Evolutionary conservation across 2,797 vertebrate species (phyloP), one percentile per base, ranked within the genome.

Genomic region (Threskiornis aethiopicus): DNA sequence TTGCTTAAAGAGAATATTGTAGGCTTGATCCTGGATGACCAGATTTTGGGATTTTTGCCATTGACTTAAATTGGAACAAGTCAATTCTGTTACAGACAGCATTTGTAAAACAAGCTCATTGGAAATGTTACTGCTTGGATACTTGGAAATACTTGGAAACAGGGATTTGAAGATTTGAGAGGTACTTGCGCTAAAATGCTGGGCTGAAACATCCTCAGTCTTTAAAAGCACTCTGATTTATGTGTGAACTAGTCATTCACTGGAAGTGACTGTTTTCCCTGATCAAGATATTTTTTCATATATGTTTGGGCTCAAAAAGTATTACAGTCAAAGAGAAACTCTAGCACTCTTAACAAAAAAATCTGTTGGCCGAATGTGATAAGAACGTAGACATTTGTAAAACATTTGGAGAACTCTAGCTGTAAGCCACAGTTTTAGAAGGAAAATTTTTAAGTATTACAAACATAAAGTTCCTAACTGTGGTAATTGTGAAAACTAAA

Each of bases 291-390:
- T 33, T 52, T 39, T 76, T 69, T 17, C 3, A 5, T 41, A 5
- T 8, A 1, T 10, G 8, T 59, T 35, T 71, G 46, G 29, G 26
- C 58, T 84, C 37, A 57, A 18, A 26, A 83, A 65, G 4, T 31
- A 3, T 16, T n/a, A 4, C 0, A 0, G 61, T 41, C 33, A 59
- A 70, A 49, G 13, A 31, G 24, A 22, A 64, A 11, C 6, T 59
- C 41, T 12, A 4, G 9, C 14, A 9, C 22, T 39, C 9, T 33
- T 33, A 26, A 13, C 11, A 44, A n/a, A 41, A 41, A 93, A 67
- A 67, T 64, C 35, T 35, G 12, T 14, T 28, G 35, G 28, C 22
- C 2, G 7, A 2, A 8, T 20, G 39, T 11, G 58, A 19, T 19
- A 41, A 65, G 31, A 41, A 44, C 13, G n/a, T 1, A 16, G 59